A percentile compares a stretch with the other conserved stretches of the same genome.
Evolutionary conservation across 2,797 vertebrate genomes (phyloP).

Genomic region (Silurus aristotelis): DNA sequence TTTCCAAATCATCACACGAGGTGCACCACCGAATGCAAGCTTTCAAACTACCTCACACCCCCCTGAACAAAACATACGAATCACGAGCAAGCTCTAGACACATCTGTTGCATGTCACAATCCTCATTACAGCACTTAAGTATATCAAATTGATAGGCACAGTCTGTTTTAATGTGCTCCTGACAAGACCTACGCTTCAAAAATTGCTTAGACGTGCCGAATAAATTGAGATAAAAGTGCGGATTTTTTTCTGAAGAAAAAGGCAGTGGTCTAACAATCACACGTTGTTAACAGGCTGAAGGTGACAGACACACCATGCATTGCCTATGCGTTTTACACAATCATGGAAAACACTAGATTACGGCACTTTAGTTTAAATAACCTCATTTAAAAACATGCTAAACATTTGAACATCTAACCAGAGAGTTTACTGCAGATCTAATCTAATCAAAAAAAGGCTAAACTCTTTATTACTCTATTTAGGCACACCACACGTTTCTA

Average conservation of each 20-base stretch:
- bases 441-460: not conserved
- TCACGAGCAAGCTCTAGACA: not conserved
- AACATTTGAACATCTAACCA: not conserved
- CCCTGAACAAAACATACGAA: not conserved
- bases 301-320: not conserved
- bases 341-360: not conserved
- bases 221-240: not conserved
- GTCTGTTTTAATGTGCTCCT: not conserved
- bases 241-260: slow-evolving; percentile 1
- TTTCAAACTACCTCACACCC: not conserved
- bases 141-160: not conserved
- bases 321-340: not conserved
- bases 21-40: not conserved
- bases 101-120: not conserved
- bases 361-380: not conserved
- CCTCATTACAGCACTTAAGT: slow-evolving; percentile 1
- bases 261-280: not conserved
- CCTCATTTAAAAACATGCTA: not conserved
- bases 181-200: not conserved
- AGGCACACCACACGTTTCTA: not conserved
- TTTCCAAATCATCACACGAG: not conserved
- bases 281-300: not conserved
- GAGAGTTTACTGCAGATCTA: not conserved
- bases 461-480: not conserved
- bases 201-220: not conserved